phyloP scores from a whole-genome alignment of 1,140 invertebrate genomes.

The Drosophila obscura region DNA sequence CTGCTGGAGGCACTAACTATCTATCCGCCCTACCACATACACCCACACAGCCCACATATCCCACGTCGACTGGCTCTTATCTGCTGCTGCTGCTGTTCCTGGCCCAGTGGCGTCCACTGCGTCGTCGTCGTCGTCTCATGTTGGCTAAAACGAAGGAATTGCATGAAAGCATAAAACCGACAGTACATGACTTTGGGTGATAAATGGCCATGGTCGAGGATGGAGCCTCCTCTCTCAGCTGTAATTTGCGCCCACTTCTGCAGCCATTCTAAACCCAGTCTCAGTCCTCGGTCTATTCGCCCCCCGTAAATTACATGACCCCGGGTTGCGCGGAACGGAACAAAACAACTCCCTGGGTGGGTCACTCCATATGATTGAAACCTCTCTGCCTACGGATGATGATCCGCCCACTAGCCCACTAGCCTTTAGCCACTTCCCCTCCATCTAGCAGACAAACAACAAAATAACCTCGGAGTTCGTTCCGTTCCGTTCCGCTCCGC shows the following conservation, averaged over 20 bases:
- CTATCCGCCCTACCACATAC: constrained; percentile 5
- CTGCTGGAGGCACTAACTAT: constrained; percentile 46
- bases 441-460: neutral
- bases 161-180: constrained; percentile 81
- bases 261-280: constrained; percentile 15
- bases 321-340: constrained; percentile 27
- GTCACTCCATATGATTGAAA: constrained; percentile 68
- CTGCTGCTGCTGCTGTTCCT: constrained; percentile 1
- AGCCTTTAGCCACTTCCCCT: no score
- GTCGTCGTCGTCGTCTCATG: constrained; percentile 52
- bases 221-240: constrained; percentile 42
- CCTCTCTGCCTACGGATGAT: constrained; percentile 19
- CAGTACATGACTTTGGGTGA: constrained; percentile 81
- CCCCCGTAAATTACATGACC: constrained; percentile 71
- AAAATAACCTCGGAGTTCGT: no score
- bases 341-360: constrained; percentile 45
- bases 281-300: constrained; percentile 10
- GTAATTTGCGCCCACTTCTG: constrained; percentile 66
- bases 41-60: neutral
- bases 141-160: constrained; percentile 78
- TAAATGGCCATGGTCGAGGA: constrained; percentile 57
- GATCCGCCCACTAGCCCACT: neutral
- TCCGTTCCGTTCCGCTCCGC: no score
- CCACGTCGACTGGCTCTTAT: constrained; percentile 30
- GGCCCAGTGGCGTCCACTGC: constrained; percentile 38